Percentiles rank a stretch among this genome's conserved stretches.
These are phyloP conservation scores for Coelopa pilipes DNA, from an alignment of 2,888 invertebrate genomes.

Conservation along the genomic window DNA sequence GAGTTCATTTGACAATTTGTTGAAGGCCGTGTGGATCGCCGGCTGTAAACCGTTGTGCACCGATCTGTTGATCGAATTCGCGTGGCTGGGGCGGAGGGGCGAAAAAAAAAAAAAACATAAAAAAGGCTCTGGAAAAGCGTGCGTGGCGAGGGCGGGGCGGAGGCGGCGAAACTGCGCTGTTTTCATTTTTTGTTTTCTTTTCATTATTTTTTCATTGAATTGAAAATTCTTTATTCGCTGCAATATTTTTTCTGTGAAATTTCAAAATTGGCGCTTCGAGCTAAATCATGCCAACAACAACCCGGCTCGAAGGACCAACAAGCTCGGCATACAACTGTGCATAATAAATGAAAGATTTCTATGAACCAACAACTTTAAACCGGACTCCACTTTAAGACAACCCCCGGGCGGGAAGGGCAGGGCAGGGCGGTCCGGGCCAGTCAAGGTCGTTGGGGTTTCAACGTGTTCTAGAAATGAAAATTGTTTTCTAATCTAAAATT, in stretches of 20 bases:
- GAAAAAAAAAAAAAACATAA: constrained; percentile 16
- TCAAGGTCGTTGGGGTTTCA: background rate
- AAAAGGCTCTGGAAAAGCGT: background rate
- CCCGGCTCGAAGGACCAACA: constrained; percentile 31
- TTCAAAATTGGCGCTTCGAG: constrained; percentile 38
- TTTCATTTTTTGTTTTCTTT: background rate
- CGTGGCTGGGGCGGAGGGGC: background rate
- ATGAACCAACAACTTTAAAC: constrained; percentile 58
- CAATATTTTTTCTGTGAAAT: constrained; percentile 34
- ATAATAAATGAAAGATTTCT: constrained; percentile 64
- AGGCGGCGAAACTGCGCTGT: constrained; percentile 22
- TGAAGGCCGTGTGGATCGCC: background rate
- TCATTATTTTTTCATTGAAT: background rate
- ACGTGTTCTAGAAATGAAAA: background rate
- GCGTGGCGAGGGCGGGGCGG: constrained; percentile 6
- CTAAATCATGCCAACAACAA: constrained; percentile 38
- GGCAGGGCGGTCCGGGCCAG: constrained; percentile 21
- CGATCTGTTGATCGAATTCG: constrained; percentile 26
- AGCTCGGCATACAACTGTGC: constrained; percentile 53
- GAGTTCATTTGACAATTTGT: too few relatives aligned
- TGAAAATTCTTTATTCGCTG: constrained; percentile 8
- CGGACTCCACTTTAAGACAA: constrained; percentile 29
- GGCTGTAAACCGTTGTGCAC: constrained; percentile 16
- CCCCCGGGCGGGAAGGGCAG: constrained; percentile 35
- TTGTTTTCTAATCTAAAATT: too few relatives aligned